phyloP scores from a whole-genome alignment of 2,797 vertebrate genomes.

The Manis javanica region DNA sequence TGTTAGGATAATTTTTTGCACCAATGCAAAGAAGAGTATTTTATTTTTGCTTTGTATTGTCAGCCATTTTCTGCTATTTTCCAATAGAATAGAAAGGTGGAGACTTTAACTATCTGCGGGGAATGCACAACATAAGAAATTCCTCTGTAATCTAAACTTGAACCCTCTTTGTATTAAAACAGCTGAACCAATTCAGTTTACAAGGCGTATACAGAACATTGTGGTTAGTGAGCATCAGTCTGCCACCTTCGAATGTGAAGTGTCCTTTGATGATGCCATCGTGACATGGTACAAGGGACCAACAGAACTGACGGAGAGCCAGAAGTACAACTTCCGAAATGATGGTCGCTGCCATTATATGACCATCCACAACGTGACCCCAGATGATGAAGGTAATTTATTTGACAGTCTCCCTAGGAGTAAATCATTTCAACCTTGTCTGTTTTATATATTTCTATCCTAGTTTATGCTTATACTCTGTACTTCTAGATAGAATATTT shows the following conservation, averaged over 20 bases:
- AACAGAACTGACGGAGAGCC: constrained; percentile 95
- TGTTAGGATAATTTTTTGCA: constrained; percentile 31
- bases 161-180: constrained; percentile 75
- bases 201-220: constrained; percentile 98
- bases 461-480: background rate
- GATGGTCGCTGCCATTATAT: constrained; percentile 98
- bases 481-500: background rate
- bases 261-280: constrained; percentile 98
- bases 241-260: constrained; percentile 98
- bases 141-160: background rate
- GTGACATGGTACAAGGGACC: constrained; percentile 99
- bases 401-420: background rate
- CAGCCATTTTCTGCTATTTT: background rate
- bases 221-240: constrained; percentile 98
- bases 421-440: background rate
- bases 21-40: background rate
- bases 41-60: constrained; percentile 50
- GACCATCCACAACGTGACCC: constrained; percentile 97
- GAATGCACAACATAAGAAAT: background rate
- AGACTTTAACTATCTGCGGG: background rate
- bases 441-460: background rate
- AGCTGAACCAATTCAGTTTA: constrained; percentile 99
- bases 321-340: constrained; percentile 97
- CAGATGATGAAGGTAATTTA: constrained; percentile 97
- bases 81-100: background rate